phyloP scores from a whole-genome alignment of 2,888 invertebrate genomes.

The Toxonevra muliebris region DNA sequence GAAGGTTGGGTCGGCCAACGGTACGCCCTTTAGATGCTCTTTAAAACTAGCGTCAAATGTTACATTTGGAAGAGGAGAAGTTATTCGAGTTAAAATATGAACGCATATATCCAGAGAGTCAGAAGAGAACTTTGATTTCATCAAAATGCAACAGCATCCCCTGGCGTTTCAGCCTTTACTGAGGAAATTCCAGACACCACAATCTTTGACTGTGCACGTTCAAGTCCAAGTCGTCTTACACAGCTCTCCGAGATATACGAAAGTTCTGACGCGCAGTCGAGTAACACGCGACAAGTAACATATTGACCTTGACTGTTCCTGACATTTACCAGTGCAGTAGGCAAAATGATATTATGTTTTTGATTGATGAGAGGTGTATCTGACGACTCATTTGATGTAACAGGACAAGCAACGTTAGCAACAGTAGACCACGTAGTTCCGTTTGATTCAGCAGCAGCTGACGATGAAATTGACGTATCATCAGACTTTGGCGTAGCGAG shows the following conservation, averaged over 20 bases:
- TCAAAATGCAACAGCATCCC: neutral
- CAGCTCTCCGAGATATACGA: constrained; percentile 14
- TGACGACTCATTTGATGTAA: neutral
- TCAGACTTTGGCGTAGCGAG: too few species aligned
- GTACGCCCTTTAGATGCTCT: neutral
- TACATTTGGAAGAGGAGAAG: neutral
- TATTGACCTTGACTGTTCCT: constrained; percentile 11
- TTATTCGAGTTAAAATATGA: neutral
- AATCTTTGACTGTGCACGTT: neutral
- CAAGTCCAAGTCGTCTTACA: constrained; percentile 3
- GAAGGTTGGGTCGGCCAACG: neutral
- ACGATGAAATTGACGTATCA: constrained; percentile 8
- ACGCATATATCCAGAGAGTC: neutral
- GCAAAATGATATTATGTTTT: constrained; percentile 18
- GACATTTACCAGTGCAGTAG: constrained; percentile 30
- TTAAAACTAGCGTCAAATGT: neutral
- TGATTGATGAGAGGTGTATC: neutral
- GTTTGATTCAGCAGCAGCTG: constrained; percentile 20
- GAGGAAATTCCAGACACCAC: neutral
- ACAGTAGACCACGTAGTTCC: neutral
- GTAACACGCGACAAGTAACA: constrained; percentile 20
- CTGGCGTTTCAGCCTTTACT: constrained; percentile 5
- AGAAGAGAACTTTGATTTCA: neutral
- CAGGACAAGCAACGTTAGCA: neutral
- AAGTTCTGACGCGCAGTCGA: constrained; percentile 25